Evolutionary conservation across 2,888 invertebrate genomes (phyloP).

Genomic region (Odontothrips loti): DNA sequence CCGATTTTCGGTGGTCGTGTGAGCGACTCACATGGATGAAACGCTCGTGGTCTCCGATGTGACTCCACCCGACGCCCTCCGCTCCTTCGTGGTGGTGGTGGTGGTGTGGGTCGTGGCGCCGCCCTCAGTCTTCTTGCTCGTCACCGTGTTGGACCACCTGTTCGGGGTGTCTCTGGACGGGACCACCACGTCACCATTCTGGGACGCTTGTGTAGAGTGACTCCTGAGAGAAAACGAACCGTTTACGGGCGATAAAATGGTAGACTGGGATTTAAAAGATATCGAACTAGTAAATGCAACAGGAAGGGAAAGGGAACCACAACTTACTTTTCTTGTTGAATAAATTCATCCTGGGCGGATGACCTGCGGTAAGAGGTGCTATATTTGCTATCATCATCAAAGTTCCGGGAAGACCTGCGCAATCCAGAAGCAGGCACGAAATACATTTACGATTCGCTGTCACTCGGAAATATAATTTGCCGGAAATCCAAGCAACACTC

Average conservation of each 20-base stretch:
- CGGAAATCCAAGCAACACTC: not conserved
- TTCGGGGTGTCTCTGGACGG: not conserved
- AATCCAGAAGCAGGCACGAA: not conserved
- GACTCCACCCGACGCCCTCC: not conserved
- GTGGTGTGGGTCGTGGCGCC: not conserved
- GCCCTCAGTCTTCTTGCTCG: constrained; percentile 5
- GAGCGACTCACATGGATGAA: not conserved
- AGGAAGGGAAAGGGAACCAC: not conserved
- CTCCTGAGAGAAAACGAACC: not conserved
- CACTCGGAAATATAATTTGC: not conserved
- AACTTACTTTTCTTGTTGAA: not conserved
- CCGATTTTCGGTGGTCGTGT: too few species aligned
- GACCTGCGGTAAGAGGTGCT: not conserved
- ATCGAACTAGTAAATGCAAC: not conserved
- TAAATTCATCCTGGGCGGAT: not conserved
- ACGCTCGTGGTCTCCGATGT: not conserved
- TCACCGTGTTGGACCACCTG: not conserved
- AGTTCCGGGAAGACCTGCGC: not conserved
- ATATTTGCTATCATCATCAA: not conserved
- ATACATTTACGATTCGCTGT: not conserved
- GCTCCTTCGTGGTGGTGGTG: not conserved
- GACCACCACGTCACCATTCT: not conserved
- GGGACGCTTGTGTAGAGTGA: not conserved
- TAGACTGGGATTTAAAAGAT: not conserved
- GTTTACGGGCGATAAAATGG: too few species aligned